Conservation (phyloP, 2,888 invertebrate species). For the Leucozona laternaria region DNA sequence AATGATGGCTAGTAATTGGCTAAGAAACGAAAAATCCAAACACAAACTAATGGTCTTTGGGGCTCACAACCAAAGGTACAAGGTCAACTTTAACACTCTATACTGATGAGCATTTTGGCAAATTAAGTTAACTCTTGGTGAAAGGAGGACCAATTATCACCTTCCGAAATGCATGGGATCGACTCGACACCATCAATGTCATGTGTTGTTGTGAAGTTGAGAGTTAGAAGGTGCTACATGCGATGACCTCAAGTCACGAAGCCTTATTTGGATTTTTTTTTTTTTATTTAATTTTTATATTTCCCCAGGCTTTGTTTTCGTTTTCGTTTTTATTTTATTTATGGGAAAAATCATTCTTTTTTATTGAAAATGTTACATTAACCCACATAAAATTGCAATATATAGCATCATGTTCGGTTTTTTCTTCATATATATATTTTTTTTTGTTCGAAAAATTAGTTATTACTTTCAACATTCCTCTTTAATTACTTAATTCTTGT, state of each 20-base stretch:
- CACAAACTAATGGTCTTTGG: constrained; percentile 12
- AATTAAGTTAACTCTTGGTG: constrained; percentile 39
- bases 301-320: background rate
- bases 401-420: background rate
- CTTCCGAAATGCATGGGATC: constrained; percentile 22
- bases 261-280: constrained; percentile 22
- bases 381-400: constrained; percentile 46
- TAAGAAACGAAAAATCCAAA: constrained; percentile 8
- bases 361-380: constrained; percentile 52
- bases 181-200: constrained; percentile 51
- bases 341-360: constrained; percentile 45
- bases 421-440: background rate
- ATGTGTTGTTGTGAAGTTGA: constrained; percentile 21
- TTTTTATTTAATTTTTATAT: constrained; percentile 11
- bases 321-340: background rate
- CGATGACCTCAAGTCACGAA: constrained; percentile 72
- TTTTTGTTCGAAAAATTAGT: background rate
- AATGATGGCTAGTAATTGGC: constrained; percentile 34
- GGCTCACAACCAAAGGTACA: constrained; percentile 49
- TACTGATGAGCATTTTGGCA: constrained; percentile 9
- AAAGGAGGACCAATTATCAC: constrained; percentile 75
- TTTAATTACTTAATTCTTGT: constrained; percentile 65
- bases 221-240: constrained; percentile 23
- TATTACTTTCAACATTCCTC: constrained; percentile 51
- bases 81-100: constrained; percentile 44